Base-by-base conservation (phyloP, 2,888 invertebrate genomes). In the Morpho helenor region DNA sequence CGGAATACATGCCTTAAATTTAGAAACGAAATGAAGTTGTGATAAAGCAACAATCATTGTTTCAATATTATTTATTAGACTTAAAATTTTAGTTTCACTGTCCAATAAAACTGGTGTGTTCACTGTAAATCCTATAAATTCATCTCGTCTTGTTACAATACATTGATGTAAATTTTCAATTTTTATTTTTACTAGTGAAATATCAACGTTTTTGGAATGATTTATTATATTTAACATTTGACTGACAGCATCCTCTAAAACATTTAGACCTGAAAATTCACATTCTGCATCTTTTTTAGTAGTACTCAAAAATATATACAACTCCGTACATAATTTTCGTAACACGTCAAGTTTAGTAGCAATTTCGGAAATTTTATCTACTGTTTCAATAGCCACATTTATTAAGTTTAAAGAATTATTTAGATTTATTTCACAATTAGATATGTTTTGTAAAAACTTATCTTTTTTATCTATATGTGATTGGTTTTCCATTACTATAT, bases 401-500 rank as follows among this genome's bases (percentile, higher is more conserved):
- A 87, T 70, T 46, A 75, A 66, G 56, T 76, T 67, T 67, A 84
- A 72, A 68, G 82, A 84, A 60, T 76, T 77, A 62, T 75, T 71
- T 71, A 89, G 76, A 61, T 82, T 73, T 51, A 76, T 69, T 68
- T 84, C 87, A 59, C 88, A 82, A 59, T 80, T 75, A 63, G 72
- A 68, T 63, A 89, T 74, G 45, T 64, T 77, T 71, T 80, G 71
- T 45, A 82, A 69, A 57, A 84, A 75, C 68, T 76, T 76, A 76
- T 80, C 72, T 76, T 83, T 68, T 72, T 72, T 79, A 66, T 84
- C 83, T 64, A 77, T 67, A 31, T 84, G 81, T 74, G 82, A 68
- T 66, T 82, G 75, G 72, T 80, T 75, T 78, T 86, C 84, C 67
- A 82, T 70, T 79, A 84, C 82, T 81, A 87, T 84, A 78, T 86